Base-by-base conservation (phyloP, 2,888 invertebrate genomes). In the Eupeodes latifasciatus region DNA sequence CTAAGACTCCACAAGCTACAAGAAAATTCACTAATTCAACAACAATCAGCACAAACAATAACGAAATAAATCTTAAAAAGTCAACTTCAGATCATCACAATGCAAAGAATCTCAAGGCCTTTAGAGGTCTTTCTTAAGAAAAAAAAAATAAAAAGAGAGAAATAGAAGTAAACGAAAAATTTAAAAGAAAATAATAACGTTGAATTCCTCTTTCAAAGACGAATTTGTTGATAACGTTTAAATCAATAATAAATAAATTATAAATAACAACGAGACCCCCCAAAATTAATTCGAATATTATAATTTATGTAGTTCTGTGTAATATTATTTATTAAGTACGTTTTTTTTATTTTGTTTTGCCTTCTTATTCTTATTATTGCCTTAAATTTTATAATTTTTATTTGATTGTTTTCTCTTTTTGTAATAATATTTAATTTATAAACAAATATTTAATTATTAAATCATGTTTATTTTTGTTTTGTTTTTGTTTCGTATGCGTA, bases 1-100 rank as follows among this genome's bases (percentile, higher is more conserved):
- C 93, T 88, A 93, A 93, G 75, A 88, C 88, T 12, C 88, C 88
- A 81, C 88, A 88, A 81, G 64, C 85, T 59, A 55, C 77, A 69
- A 77, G 88, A 81, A 88, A 88, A 81, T 85, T 81, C 77, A 88
- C 59, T 67, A 86, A 82, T 36, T 44, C 44, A 9, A 64, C 74
- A 16, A 61, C 71, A 47, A 81, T 74, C 77, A 88, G 51, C 44
- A 74, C 87, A 78, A 75, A 44, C 67, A 74, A 55, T 72, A 88
- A 77, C 67, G 88, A 88, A 78, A 64, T 81, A 69, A 78, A 78
- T 74, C 67, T 88, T 27, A 89, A 83, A 67, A 89, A 89, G 62
- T 49, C 80, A 16, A 51, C 72, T 44, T 79, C 87, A 74, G 89
- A 87, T 55, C 87, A 87, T 79, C 84, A 84, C 47, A 84, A 83